Evolutionary conservation across 2,113 vertebrate species (phyloP).

Genomic region (Zosterops japonicus): DNA sequence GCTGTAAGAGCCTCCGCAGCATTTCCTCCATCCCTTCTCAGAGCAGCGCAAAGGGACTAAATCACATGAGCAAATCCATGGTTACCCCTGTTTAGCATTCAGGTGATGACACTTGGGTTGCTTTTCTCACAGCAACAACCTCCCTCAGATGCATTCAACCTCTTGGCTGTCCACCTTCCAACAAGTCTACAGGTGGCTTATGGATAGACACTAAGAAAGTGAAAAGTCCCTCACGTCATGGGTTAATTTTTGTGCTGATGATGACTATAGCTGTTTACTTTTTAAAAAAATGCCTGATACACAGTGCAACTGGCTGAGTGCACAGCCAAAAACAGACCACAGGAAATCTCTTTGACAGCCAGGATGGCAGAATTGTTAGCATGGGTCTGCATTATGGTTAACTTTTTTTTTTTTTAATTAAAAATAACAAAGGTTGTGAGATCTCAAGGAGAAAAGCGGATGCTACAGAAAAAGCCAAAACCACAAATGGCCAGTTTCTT

Average conservation of each 20-base stretch:
- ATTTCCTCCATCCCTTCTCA: not conserved
- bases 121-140: not conserved
- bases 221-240: fast-evolving
- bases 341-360: slow-evolving; percentile 45
- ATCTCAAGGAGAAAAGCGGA: not conserved
- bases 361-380: slow-evolving; percentile 33
- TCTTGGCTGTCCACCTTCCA: not conserved
- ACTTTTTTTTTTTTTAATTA: not conserved
- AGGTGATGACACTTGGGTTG: not conserved
- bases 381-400: not conserved
- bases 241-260: not conserved
- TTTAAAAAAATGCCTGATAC: slow-evolving; percentile 25
- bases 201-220: not conserved
- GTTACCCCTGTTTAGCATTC: slow-evolving; percentile 54
- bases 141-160: not conserved
- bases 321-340: slow-evolving; percentile 5
- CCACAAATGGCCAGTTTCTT: slow-evolving; percentile 42
- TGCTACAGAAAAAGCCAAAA: not conserved
- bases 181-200: not conserved
- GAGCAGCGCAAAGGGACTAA: not conserved
- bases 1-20: not conserved
- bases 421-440: not conserved
- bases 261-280: slow-evolving; percentile 4
- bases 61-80: slow-evolving; percentile 43
- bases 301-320: not conserved